These are phyloP conservation scores for Poecilia picta DNA, from an alignment of 2,797 vertebrate species.

Conservation along the genomic window DNA sequence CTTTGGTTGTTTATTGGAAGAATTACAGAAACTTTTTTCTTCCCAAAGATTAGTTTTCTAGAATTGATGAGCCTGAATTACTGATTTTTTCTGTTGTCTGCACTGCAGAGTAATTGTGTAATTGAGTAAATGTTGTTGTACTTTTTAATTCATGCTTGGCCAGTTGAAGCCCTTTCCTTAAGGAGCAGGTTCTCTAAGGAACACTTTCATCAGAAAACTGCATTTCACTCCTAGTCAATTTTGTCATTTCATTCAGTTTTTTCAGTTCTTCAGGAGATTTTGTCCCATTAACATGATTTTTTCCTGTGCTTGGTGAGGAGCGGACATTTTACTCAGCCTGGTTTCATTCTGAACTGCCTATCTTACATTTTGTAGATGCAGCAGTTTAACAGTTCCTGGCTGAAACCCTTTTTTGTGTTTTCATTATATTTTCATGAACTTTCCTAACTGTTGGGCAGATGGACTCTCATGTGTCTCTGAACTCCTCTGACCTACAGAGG, in stretches of 20 bases:
- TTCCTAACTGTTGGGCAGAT: neutral
- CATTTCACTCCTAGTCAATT: neutral
- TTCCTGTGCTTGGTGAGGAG: neutral
- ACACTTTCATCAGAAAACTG: neutral
- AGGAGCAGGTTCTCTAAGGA: neutral
- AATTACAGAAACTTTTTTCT: neutral
- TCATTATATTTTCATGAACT: no score
- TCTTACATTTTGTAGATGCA: neutral
- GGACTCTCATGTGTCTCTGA: neutral
- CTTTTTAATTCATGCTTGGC: neutral
- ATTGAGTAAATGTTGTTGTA: neutral
- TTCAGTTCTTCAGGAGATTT: neutral
- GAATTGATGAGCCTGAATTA: neutral
- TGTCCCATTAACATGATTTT: neutral
- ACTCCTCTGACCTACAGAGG: neutral
- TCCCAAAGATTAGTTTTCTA: neutral
- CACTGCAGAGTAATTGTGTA: neutral
- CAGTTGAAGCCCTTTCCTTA: neutral
- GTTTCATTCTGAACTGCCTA: neutral
- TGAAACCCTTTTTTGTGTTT: neutral
- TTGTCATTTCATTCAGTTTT: neutral
- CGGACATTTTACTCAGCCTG: no score
- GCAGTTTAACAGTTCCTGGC: neutral
- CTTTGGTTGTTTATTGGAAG: neutral
- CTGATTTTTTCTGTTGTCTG: neutral